Base-by-base conservation (phyloP, 1,140 invertebrate genomes). In the Wasmannia auropunctata region DNA sequence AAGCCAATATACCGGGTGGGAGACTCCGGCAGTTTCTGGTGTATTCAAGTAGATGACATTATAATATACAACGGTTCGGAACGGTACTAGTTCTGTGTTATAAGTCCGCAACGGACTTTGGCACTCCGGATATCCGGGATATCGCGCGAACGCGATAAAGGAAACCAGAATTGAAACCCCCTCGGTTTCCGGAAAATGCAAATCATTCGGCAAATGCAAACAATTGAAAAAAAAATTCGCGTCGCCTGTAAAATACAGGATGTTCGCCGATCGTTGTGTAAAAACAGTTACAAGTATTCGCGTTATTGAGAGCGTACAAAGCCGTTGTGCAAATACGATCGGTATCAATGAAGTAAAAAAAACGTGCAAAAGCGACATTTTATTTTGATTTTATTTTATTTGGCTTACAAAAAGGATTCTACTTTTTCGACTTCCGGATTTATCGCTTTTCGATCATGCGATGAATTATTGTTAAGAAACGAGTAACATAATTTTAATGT, bases 1-100 rank as follows among this genome's bases (percentile, higher is more conserved):
- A 88, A 87, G 80, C 46, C 79, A 63, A 56, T 77, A 25, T 62
- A 76, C 54, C 58, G 74, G 54, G 88, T 87, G 88, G 88, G 72
- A 58, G 67, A 19, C 46, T n/a, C 46, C 40, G 25, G 22, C 67
- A 37, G 46, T 43, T 37, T 51, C 46, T n/a, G 31, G 25, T 70
- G 14, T 40, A 25, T 60, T 49, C 56, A 60, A 88, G 60, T 56
- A 86, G 60, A 86, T 28, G 70, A 76, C 54, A 49, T 85, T 85
- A 88, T 88, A 72, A 81, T 81, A 58, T 40, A 74, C 37, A 83
- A 46, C 22, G 28, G 79, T 54, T 40, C 4, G 37, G 37, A 67
- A 67, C 22, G 40, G 51, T 83, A n/a, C n/a, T n/a, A 37, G 65
- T 74, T 56, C 31, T 34, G 22, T 22, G 67, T 19, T 60, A 22